These are phyloP conservation scores for Cryptocephalus primarius DNA, from an alignment of 2,888 invertebrate genomes.

Conservation along the genomic window DNA sequence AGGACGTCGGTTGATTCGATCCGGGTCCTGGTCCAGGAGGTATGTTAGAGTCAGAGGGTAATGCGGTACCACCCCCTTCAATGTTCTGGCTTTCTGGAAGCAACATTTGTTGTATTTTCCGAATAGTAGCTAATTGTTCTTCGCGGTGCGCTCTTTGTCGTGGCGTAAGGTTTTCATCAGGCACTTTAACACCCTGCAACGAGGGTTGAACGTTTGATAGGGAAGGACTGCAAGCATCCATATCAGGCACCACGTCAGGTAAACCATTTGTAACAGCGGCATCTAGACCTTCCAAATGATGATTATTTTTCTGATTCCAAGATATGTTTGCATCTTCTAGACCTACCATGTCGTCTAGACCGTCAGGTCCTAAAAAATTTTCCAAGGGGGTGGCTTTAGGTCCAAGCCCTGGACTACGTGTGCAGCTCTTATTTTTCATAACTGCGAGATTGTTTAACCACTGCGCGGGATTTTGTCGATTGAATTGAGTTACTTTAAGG, in stretches of 20 bases:
- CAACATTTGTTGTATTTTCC: conserved; percentile 87
- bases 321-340: conserved; percentile 37
- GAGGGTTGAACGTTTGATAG: conserved; percentile 47
- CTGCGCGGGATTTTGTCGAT: conserved; percentile 70
- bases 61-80: conserved; percentile 18
- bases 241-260: conserved; percentile 34
- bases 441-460: conserved; percentile 70
- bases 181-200: conserved; percentile 72
- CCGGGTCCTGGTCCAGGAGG: conserved; percentile 14
- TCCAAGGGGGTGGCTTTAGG: conserved; percentile 29
- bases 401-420: conserved; percentile 41
- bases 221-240: conserved; percentile 43
- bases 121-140: conserved; percentile 80
- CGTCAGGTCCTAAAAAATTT: conserved; percentile 33
- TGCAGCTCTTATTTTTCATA: conserved; percentile 60
- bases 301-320: conserved; percentile 41
- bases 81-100: conserved; percentile 64
- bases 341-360: conserved; percentile 37
- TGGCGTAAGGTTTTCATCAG: conserved; percentile 92
- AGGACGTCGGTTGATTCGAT: conserved; percentile 21
- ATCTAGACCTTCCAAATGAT: conserved; percentile 34
- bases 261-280: conserved; percentile 35
- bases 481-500: conserved; percentile 73
- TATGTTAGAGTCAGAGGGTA: conserved; percentile 15
- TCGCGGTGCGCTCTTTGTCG: conserved; percentile 91